Conservation (phyloP, 2,113 vertebrate species). For the Catharus minimus region DNA sequence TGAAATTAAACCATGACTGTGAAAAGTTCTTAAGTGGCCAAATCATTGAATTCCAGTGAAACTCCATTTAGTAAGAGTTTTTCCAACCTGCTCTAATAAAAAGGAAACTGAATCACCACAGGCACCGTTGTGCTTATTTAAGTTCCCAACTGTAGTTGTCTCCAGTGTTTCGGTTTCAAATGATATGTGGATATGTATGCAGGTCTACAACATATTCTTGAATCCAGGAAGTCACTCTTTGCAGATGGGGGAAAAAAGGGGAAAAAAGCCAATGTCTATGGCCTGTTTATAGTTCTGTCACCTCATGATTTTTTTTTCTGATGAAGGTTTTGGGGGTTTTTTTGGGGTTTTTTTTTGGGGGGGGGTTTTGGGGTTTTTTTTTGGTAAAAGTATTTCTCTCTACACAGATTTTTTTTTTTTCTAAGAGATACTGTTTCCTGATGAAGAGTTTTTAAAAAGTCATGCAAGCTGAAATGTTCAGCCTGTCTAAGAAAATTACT, state of each 20-base stretch:
- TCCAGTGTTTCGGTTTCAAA: neutral
- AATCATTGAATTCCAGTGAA: neutral
- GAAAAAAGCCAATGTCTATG: neutral
- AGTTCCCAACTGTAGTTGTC: neutral
- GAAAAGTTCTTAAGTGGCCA: neutral
- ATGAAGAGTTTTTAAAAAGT: neutral
- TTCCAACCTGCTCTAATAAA: neutral
- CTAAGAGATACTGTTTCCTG: neutral
- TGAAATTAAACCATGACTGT: conserved; percentile 5
- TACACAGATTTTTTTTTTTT: neutral
- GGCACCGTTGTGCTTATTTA: neutral
- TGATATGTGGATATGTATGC: neutral
- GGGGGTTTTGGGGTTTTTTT: neutral
- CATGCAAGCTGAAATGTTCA: neutral
- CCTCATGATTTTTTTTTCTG: conserved; percentile 19
- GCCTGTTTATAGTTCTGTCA: neutral
- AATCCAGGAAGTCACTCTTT: neutral
- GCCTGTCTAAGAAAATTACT: neutral
- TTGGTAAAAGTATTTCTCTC: neutral
- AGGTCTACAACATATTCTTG: neutral
- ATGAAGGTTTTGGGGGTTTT: neutral
- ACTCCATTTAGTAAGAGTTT: neutral
- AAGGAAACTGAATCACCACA: neutral
- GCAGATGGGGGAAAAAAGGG: neutral
- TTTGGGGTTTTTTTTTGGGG: neutral